A percentile compares a stretch with the other conserved stretches of the same genome.
These are phyloP conservation scores for Pseudanteris insignis DNA, from an alignment of 2,888 invertebrate species.

Conservation along the genomic window DNA sequence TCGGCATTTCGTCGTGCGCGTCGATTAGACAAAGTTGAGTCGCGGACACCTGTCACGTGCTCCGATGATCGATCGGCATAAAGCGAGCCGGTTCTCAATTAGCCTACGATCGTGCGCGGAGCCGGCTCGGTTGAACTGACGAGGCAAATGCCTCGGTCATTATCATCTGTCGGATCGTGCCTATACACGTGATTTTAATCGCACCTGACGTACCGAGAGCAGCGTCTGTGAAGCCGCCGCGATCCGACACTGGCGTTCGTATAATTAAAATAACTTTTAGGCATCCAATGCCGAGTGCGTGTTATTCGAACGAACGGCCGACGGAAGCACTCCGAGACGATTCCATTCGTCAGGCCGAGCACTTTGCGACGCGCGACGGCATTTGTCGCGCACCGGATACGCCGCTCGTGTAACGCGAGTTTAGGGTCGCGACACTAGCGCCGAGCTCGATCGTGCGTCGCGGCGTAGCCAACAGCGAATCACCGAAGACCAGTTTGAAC, in stretches of 20 bases:
- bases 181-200: conserved; percentile 18
- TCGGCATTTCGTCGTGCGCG: no score
- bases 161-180: conserved; percentile 13
- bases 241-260: conserved; percentile 4
- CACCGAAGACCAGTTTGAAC: not conserved
- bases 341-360: no score
- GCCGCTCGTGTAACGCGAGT: no score
- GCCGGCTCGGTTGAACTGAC: conserved; percentile 10
- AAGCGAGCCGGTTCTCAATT: conserved; percentile 8
- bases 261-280: conserved; percentile 29
- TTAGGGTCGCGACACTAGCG: no score
- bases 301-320: conserved; percentile 19
- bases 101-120: conserved; percentile 8
- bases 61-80: conserved; percentile 27
- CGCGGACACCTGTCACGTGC: conserved; percentile 23
- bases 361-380: no score
- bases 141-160: conserved; percentile 21
- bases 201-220: conserved; percentile 21
- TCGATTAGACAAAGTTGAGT: no score
- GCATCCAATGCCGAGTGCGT: conserved; percentile 19
- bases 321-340: conserved; percentile 2
- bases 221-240: conserved; percentile 10
- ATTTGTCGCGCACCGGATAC: no score
- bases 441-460: no score
- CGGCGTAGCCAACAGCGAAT: no score